Evolutionary conservation across 2,888 invertebrate species (phyloP), one percentile per base, ranked within the genome.

Genomic region (Atrina japonica): DNA sequence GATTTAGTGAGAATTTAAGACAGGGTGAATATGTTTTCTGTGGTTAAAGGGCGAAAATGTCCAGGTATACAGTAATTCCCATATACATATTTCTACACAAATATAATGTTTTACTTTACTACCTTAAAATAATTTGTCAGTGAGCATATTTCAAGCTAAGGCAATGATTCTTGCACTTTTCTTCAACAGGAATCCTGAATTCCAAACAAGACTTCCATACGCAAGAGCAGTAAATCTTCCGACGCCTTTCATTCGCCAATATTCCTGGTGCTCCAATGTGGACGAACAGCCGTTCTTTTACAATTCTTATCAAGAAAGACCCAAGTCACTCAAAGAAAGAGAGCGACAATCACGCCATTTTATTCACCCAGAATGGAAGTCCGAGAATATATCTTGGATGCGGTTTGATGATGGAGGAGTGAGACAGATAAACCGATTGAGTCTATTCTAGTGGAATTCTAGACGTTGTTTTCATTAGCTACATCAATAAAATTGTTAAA

Each of bases 341-440:
- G 35, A 41, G 16, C 27, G 45, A 18, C 30, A 7, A 7, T 53
- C 61, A 27, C 53, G 68, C 35, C 61, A 68, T 55, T 61, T 68
- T 55, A 47, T 68, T n/a, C 53, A 61, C n/a, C 68, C 68, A 11
- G 61, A 68, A 35, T 68, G 68, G 68, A 68, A 61, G 21, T 68
- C 68, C 2, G 68, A 68, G 40, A 35, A 27, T 21, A 47, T 68
- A 41, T 68, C 68, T 1, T 68, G 68, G 68, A 35, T 52, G n/a
- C 18, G 68, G 29, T 61, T 68, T 11, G 55, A 60, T 47, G 21
- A 45, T 23, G 43, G 45, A 16, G 49, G 30, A 3, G 53, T 55
- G 9, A 23, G 53, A 40, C 45, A 61, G n/a, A 68, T 68, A 18
- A 40, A 68, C 23, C 30, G 59, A 40, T 30, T 52, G 29, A 68